A percentile compares a stretch with the other conserved stretches of the same genome.
Conservation (phyloP, 2,797 vertebrate genomes). For the Parauchenoglanis punctatus region DNA sequence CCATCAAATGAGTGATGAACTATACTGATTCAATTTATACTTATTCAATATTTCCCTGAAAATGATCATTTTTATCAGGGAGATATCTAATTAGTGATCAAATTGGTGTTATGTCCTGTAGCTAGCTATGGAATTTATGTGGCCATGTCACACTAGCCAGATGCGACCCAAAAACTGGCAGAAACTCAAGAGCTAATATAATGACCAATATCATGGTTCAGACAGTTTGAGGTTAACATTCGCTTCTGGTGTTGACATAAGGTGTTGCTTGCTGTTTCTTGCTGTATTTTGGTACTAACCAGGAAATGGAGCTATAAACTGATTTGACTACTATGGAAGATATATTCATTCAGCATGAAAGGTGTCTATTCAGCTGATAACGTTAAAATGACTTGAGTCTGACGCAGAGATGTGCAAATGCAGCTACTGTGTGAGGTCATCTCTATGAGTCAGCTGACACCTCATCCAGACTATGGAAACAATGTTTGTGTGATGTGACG, state of each 20-base stretch:
- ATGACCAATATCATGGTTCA: no score
- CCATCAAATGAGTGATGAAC: background rate
- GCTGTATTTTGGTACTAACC: background rate
- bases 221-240: no score
- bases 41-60: background rate
- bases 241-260: no score
- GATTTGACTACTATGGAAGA: background rate
- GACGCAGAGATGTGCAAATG: background rate
- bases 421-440: constrained; percentile 42
- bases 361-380: background rate
- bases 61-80: background rate
- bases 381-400: background rate
- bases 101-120: background rate
- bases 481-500: constrained; percentile 50
- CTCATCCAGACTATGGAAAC: constrained; percentile 41
- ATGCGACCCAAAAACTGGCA: background rate
- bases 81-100: background rate
- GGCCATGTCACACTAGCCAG: no score
- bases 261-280: background rate
- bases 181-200: no score
- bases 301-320: background rate
- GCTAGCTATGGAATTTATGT: background rate
- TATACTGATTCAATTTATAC: background rate
- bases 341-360: background rate
- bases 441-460: constrained; percentile 35